Evolutionary conservation across 2,113 vertebrate species (phyloP), one percentile per base, ranked within the genome.

Genomic region (Oriolus oriolus): DNA sequence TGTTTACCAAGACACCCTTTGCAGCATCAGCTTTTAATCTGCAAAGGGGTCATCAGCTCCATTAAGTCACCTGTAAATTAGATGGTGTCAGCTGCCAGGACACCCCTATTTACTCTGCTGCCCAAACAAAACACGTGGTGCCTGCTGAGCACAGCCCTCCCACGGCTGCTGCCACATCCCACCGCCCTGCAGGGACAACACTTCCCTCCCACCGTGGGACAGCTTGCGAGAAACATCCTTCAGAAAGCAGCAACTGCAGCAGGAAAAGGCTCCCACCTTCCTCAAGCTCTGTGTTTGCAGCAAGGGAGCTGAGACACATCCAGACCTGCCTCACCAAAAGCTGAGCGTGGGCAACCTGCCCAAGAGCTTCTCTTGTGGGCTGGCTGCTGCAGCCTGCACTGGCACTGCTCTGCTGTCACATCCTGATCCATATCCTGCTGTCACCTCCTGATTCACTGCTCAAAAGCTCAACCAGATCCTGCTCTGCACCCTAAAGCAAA

Each of bases 1-100:
- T 60, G 27, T 78, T 90, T 69, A 47, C 41, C 2, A 28, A 59
- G 52, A 47, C 61, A 53, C 39, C 47, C 69, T 65, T 53, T 42
- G 42, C 63, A 78, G 45, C 70, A 84, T 31, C 60, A 78, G 59
- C 83, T 92, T 83, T 86, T 91, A 57, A 77, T 70, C 82, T 78
- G 52, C 68, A 95, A 82, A 79, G 57, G 35, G 91, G 69, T 92
- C 86, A 95, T 91, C 81, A 80, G 61, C 37, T 82, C 21, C 65
- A 57, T 66, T 88, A 80, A 71, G 57, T 45, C 60, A 92, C 12
- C 89, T 70, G 65, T 41, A 84, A 95, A 90, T 93, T 84, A 92
- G 61, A 89, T 5, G 28, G 70, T 71, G 54, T 33, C 84, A 85
- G 63, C 69, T 91, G 64, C 89, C 50, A 22, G 15, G 28, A 88